Percentiles rank a stretch among this genome's conserved stretches.
Conservation (phyloP, 2,113 vertebrate species). For the Tauraco erythrolophus region DNA sequence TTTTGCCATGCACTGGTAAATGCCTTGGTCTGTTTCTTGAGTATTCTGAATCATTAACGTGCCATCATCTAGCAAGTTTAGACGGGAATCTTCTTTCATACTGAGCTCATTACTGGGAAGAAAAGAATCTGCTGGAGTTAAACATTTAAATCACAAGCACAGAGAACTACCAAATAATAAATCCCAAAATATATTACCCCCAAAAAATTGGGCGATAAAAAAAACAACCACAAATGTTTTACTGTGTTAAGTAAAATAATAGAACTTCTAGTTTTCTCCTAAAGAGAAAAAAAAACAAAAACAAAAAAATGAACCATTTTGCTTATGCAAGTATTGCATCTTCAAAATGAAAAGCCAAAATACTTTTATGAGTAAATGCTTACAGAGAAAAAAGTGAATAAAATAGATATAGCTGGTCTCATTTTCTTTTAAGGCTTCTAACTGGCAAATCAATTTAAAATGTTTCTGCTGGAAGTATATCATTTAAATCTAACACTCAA, state of each 20-base stretch:
- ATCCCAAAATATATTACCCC: background rate
- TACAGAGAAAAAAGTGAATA: background rate
- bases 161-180: background rate
- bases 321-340: background rate
- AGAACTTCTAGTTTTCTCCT: background rate
- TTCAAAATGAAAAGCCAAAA: background rate
- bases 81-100: conserved; percentile 92
- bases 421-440: background rate
- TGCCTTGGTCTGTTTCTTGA: conserved; percentile 92
- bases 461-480: background rate
- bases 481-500: background rate
- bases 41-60: conserved; percentile 97
- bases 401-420: background rate
- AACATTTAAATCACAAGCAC: background rate
- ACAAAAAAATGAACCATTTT: background rate
- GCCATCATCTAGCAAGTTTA: conserved; percentile 95
- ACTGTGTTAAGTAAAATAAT: background rate
- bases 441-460: background rate
- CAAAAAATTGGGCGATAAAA: background rate
- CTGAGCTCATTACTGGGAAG: conserved; percentile 87
- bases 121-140: conserved; percentile 9
- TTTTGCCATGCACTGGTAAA: conserved; percentile 98
- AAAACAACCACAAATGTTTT: background rate
- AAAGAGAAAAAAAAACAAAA: background rate
- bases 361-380: background rate